phyloP scores from a whole-genome alignment of 2,113 vertebrate species.

The Oryctolagus cuniculus region mOryCun1.1 NC_091448.1:13188001-13188500 shows the following conservation, averaged over 20 bases:
- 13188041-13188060: background rate
- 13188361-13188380: background rate
- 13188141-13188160: background rate
- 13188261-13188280: background rate
- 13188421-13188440: background rate
- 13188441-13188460: background rate
- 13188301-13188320: background rate
- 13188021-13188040: background rate
- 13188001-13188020: too few species aligned
- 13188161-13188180: background rate
- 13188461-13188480: background rate
- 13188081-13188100: background rate
- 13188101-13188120: background rate
- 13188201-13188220: background rate
- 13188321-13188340: background rate
- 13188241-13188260: background rate
- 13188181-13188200: background rate
- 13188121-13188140: background rate
- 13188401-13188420: background rate
- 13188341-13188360: background rate
- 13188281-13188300: background rate
- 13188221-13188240: background rate
- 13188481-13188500: too few species aligned
- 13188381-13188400: background rate
- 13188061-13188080: background rate